Conservation (phyloP, 2,888 invertebrate genomes). For the Sarcophaga variegata region DNA sequence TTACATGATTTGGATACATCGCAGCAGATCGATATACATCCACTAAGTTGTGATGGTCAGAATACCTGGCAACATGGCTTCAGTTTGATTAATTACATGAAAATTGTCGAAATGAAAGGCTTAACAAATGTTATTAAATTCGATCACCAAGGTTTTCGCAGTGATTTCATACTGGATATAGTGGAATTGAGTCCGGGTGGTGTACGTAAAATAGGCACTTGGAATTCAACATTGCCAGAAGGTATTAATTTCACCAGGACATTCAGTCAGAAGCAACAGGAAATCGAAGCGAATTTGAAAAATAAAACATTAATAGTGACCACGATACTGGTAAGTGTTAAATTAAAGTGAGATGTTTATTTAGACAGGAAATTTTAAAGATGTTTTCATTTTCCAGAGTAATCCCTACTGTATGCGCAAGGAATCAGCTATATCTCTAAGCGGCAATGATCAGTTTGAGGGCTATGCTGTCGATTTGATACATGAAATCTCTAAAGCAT, state of each 20-base stretch:
- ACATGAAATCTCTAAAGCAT: conserved; percentile 92
- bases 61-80: conserved; percentile 97
- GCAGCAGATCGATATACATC: conserved; percentile 93
- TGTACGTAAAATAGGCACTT: conserved; percentile 91
- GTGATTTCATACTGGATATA: conserved; percentile 95
- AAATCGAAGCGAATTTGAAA: conserved; percentile 93
- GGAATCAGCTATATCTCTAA: conserved; percentile 90
- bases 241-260: conserved; percentile 94
- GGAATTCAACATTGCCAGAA: conserved; percentile 89
- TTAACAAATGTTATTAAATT: conserved; percentile 96
- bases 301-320: conserved; percentile 96
- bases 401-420: conserved; percentile 98
- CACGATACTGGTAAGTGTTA: conserved; percentile 90
- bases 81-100: conserved; percentile 97
- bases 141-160: conserved; percentile 95
- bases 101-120: conserved; percentile 97
- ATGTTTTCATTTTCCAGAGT: conserved; percentile 85
- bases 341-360: neutral
- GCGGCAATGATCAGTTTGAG: conserved; percentile 95
- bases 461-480: conserved; percentile 97
- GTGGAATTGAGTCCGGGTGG: conserved; percentile 94
- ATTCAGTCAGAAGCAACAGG: conserved; percentile 92
- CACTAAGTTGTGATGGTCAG: conserved; percentile 92
- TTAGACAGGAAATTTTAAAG: neutral
- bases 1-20: conserved; percentile 94